Percentiles rank a stretch among this genome's conserved stretches.
Conservation (phyloP, 1,140 invertebrate genomes). For the Patella vulgata region DNA sequence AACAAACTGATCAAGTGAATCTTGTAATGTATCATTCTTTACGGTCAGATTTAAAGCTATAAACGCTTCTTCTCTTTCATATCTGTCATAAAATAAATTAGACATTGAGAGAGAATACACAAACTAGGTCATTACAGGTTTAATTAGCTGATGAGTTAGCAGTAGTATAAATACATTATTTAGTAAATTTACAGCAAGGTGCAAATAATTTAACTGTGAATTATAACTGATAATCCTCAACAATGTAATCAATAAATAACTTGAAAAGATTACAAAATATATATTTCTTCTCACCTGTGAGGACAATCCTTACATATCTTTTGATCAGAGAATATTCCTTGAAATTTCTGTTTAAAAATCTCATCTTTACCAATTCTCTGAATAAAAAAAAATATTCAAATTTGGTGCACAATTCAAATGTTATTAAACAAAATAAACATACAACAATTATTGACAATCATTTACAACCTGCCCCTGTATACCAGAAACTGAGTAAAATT, state of each 20-base stretch:
- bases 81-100: slow-evolving; percentile 52
- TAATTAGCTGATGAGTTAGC: not conserved
- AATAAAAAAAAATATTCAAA: slow-evolving; percentile 35
- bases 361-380: slow-evolving; percentile 58
- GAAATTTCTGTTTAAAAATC: slow-evolving; percentile 62
- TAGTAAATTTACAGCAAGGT: not conserved
- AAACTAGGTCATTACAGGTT: too few relatives aligned
- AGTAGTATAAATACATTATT: not conserved
- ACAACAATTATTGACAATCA: too few relatives aligned
- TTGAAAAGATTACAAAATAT: too few relatives aligned
- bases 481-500: too few relatives aligned
- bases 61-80: slow-evolving; percentile 65
- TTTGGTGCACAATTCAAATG: too few relatives aligned
- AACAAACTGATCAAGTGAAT: slow-evolving; percentile 98
- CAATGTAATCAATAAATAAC: slow-evolving; percentile 1
- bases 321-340: slow-evolving; percentile 79
- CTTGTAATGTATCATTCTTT: slow-evolving; percentile 69
- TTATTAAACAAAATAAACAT: too few relatives aligned
- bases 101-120: not conserved
- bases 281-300: slow-evolving; percentile 92
- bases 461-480: too few relatives aligned
- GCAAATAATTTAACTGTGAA: not conserved
- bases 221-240: not conserved
- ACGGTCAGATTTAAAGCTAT: slow-evolving; percentile 64
- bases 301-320: slow-evolving; percentile 99